Evolutionary conservation across 2,888 invertebrate genomes (phyloP), one percentile per base, ranked within the genome.

Genomic region (Xanthia togata): DNA sequence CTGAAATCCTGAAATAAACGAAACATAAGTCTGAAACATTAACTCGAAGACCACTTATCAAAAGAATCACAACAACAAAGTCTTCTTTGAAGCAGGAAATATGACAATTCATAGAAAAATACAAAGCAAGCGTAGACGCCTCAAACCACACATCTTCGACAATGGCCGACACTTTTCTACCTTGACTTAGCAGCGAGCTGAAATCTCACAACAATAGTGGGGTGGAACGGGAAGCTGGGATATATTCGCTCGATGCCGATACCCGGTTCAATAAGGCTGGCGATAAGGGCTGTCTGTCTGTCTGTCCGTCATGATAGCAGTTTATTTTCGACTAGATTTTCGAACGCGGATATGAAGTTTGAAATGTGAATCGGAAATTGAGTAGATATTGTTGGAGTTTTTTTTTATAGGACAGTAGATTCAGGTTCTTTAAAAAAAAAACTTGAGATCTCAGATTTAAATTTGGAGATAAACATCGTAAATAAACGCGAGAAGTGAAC

Each of bases 151-250:
- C n/a, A 2, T n/a, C 60, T 65, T 31, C 57, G 50, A 69, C 44
- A 75, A 70, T 70, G 9, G 26, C 11, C 17, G 44, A 26, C 53
- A 62, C 20, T 70, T 60, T 64, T 68, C 23, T 73, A 44, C 35
- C 17, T 41, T 14, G 14, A 17, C 31, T 65, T 68, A 71, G 69
- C 67, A 79, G 31, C n/a, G 47, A 35, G 20, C 26, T 26, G 47
- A 35, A 69, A 65, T 26, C 44, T 14, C 14, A 17, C 83, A 55
- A 79, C 73, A 79, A 81, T 63, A 68, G 47, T 44, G 50, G 12
- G 8, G 17, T 67, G 59, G 35, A 38, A 5, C 11, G n/a, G 38
- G 41, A 47, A 60, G 50, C 14, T 23, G 38, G 55, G 68, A 68
- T 85, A 73, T 57, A 68, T 85, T 67, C 57, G 31, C 59, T 14